phyloP scores from a whole-genome alignment of 2,113 vertebrate species.

The Notiomystis cincta region DNA sequence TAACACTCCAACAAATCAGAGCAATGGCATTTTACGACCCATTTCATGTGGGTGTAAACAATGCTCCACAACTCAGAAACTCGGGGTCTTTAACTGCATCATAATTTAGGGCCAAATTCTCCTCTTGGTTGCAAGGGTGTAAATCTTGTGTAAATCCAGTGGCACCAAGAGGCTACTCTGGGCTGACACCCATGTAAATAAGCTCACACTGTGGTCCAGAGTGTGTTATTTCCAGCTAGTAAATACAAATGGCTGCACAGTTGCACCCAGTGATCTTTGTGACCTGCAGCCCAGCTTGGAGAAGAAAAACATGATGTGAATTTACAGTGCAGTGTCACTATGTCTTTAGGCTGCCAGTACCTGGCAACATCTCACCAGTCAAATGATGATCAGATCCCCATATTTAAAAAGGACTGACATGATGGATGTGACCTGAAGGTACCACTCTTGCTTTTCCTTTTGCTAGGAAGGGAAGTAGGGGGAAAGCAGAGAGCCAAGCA shows the following conservation, averaged over 20 bases:
- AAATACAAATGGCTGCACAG: background rate
- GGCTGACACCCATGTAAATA: background rate
- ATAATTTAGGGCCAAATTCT: slow-evolving; percentile 20
- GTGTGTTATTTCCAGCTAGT: background rate
- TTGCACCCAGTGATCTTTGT: background rate
- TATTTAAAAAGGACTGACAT: background rate
- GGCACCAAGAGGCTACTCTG: background rate
- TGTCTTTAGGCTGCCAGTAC: background rate
- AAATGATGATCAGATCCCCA: background rate
- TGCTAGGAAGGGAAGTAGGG: background rate
- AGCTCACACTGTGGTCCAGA: background rate
- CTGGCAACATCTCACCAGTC: background rate
- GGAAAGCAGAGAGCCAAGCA: background rate
- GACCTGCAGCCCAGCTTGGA: background rate
- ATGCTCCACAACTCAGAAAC: background rate
- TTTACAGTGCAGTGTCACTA: background rate
- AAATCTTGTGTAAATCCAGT: background rate
- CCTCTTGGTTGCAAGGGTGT: background rate
- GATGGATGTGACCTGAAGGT: background rate
- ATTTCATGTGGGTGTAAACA: slow-evolving; percentile 29
- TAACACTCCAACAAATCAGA: slow-evolving; percentile 16
- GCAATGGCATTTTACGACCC: slow-evolving; percentile 9
- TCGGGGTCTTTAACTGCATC: background rate
- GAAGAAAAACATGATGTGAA: background rate
- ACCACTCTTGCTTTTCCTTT: background rate